phyloP scores from a whole-genome alignment of 64 coral and sea anemone species.

The Actinia equina region DNA sequence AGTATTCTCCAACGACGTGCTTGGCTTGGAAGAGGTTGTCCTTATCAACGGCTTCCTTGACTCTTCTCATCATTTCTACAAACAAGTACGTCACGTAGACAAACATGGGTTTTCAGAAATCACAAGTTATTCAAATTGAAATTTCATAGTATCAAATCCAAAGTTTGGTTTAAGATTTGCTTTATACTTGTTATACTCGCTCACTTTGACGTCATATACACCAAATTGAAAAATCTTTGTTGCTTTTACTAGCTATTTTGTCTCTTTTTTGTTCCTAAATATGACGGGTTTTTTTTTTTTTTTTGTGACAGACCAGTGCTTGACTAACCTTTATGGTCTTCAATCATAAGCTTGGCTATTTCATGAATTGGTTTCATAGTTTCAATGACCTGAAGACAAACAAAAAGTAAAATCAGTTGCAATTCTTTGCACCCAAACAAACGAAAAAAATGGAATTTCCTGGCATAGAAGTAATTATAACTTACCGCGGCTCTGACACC shows the following conservation, averaged over 20 bases:
- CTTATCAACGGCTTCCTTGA: background rate
- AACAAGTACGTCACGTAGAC: background rate
- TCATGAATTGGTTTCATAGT: background rate
- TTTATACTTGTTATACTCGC: no score
- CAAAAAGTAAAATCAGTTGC: no score
- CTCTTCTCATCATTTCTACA: slow-evolving; percentile 13
- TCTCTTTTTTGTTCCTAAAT: no score
- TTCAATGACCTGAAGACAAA: background rate
- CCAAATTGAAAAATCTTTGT: no score
- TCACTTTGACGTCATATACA: no score
- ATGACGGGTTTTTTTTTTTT: no score
- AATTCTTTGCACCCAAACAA: no score
- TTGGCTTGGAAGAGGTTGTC: background rate
- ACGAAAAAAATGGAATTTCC: no score
- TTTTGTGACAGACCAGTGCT: background rate
- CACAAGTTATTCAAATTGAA: no score
- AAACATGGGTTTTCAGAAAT: background rate
- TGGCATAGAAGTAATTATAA: background rate
- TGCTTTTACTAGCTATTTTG: no score
- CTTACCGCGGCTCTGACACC: slow-evolving; percentile 8
- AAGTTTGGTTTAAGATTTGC: no score
- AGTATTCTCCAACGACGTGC: slow-evolving; percentile 18
- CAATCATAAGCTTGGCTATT: background rate
- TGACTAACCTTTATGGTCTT: slow-evolving; percentile 1
- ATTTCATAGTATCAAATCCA: no score